Evolutionary conservation across 2,113 vertebrate species (phyloP).

Genomic region (Gymnogyps californianus): DNA sequence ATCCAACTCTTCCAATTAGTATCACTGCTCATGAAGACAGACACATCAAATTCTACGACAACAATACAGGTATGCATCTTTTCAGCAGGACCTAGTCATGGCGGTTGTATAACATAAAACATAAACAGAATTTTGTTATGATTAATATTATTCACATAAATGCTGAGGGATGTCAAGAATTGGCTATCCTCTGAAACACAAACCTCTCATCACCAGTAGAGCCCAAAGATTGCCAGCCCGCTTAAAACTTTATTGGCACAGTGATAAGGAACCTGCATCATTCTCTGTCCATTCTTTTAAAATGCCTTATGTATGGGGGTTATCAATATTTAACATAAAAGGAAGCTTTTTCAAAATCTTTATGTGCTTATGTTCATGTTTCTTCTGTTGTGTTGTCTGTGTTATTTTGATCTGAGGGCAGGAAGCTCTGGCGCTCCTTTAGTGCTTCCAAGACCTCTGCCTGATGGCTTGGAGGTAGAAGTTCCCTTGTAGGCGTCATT

Average conservation of each 20-base stretch:
- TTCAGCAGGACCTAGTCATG: neutral
- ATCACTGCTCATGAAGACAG: conserved; percentile 97
- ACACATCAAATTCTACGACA: conserved; percentile 98
- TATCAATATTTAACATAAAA: neutral
- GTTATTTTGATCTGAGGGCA: neutral
- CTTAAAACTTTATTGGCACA: neutral
- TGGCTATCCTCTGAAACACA: neutral
- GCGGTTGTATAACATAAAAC: neutral
- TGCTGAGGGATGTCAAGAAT: neutral
- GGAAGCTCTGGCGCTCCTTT: neutral
- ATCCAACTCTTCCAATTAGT: conserved; percentile 97
- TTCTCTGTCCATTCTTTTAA: neutral
- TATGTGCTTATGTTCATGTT: neutral
- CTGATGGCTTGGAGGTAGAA: neutral
- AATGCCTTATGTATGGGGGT: neutral
- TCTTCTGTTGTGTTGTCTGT: neutral
- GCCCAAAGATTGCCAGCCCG: neutral
- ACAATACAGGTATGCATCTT: conserved; percentile 87
- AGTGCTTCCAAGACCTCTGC: neutral
- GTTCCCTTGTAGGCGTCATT: neutral
- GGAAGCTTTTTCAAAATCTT: neutral
- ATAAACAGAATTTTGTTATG: neutral
- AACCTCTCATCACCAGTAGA: neutral
- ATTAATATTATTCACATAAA: neutral
- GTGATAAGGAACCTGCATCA: neutral